A percentile compares a stretch with the other conserved stretches of the same genome.
Evolutionary conservation across 2,888 invertebrate genomes (phyloP).

Genomic region (Agriopis aurantiaria): DNA sequence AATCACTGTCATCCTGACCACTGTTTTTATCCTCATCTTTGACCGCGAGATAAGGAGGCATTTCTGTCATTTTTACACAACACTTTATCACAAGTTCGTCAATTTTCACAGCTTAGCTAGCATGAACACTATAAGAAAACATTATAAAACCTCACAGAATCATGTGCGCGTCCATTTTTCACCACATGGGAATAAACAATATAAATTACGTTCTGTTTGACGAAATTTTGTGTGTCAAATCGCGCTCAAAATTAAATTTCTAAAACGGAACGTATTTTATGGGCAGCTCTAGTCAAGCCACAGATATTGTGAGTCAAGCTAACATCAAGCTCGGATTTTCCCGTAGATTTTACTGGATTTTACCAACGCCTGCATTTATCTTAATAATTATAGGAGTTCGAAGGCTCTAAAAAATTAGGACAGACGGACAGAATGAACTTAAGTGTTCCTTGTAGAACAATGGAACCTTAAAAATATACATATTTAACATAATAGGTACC

Average conservation of each 20-base stretch:
- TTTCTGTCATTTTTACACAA: slow-evolving; percentile 82
- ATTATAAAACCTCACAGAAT: slow-evolving; percentile 76
- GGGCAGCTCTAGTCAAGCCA: neutral
- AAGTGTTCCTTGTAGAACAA: too few relatives aligned
- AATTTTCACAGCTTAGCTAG: slow-evolving; percentile 63
- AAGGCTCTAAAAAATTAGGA: too few relatives aligned
- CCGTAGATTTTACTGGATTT: too few relatives aligned
- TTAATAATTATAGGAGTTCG: too few relatives aligned
- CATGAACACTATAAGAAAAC: slow-evolving; percentile 63
- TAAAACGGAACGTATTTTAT: slow-evolving; percentile 7
- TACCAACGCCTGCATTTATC: too few relatives aligned
- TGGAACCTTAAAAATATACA: too few relatives aligned
- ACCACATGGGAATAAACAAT: slow-evolving; percentile 74
- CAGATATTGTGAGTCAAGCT: too few relatives aligned
- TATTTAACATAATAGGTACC: too few relatives aligned
- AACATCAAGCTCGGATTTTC: neutral
- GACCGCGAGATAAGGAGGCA: slow-evolving; percentile 82
- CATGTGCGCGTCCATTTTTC: slow-evolving; percentile 84
- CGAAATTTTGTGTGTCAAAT: slow-evolving; percentile 30
- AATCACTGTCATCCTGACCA: slow-evolving; percentile 76
- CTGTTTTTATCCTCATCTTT: slow-evolving; percentile 80
- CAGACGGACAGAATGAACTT: too few relatives aligned
- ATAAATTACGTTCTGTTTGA: slow-evolving; percentile 41
- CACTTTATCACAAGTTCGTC: slow-evolving; percentile 62
- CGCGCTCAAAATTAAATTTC: neutral